Evolutionary conservation across 2,113 vertebrate genomes (phyloP).

Genomic region (Ivindomyrus marchei): DNA sequence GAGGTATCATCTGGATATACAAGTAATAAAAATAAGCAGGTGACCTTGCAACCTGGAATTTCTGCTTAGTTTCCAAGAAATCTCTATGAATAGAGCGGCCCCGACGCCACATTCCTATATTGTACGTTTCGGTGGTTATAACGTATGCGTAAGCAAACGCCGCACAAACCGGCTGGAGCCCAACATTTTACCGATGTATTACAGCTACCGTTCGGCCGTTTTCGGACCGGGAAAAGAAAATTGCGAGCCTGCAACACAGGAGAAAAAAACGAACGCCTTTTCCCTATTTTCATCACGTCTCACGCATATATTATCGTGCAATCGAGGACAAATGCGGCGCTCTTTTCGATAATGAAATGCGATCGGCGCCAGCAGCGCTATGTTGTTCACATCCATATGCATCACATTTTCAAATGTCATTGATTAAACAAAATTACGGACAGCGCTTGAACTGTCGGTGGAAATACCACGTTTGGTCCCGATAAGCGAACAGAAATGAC

Average conservation of each 20-base stretch:
- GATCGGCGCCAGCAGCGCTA: constrained; percentile 10
- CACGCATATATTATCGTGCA: constrained; percentile 1
- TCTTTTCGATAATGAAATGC: constrained; percentile 16
- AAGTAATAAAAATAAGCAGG: neutral
- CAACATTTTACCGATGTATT: neutral
- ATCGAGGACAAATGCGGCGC: neutral
- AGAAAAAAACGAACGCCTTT: neutral
- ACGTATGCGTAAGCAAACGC: neutral
- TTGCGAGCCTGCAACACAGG: neutral
- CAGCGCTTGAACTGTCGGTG: neutral
- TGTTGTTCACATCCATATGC: constrained; percentile 3
- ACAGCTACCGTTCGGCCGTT: neutral
- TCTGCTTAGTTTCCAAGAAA: neutral
- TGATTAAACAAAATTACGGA: neutral
- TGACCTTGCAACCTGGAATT: neutral
- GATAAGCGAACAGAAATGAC: neutral
- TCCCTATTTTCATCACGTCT: neutral
- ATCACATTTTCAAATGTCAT: neutral
- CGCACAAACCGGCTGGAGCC: neutral
- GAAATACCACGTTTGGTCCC: neutral
- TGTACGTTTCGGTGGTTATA: neutral
- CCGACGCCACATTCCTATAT: neutral
- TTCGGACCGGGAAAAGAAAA: neutral
- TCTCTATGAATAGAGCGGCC: neutral
- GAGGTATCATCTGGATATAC: neutral